These are phyloP conservation scores for Paragorgia papillata DNA, from an alignment of 92 coral and sea anemone species.

Conservation along the genomic window DNA sequence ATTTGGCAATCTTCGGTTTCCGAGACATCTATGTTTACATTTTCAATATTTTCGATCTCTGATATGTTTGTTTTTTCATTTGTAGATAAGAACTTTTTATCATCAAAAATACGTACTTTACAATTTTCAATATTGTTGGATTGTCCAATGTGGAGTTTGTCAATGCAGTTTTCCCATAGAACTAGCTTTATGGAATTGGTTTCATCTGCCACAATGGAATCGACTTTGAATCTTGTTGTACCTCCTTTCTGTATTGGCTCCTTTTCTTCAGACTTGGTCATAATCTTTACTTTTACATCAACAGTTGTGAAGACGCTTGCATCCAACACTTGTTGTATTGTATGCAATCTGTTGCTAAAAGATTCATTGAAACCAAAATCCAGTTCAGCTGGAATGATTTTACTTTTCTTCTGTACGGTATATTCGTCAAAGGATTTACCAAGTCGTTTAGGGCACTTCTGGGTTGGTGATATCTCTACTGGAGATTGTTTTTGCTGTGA, in stretches of 20 bases:
- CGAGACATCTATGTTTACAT: slow-evolving; percentile 42
- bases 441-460: neutral
- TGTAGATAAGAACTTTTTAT: slow-evolving; percentile 57
- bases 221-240: neutral
- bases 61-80: slow-evolving; percentile 56
- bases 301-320: slow-evolving; percentile 59
- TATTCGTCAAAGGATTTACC: too few relatives aligned
- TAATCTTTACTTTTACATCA: slow-evolving; percentile 63
- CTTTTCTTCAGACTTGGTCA: slow-evolving; percentile 38
- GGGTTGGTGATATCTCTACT: too few relatives aligned
- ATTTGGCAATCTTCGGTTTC: slow-evolving; percentile 39
- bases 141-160: neutral
- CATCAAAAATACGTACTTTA: slow-evolving; percentile 57
- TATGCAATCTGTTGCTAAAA: slow-evolving; percentile 46
- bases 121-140: neutral
- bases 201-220: too few relatives aligned
- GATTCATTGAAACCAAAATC: slow-evolving; percentile 52
- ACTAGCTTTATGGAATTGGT: neutral
- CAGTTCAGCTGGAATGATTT: slow-evolving; percentile 58
- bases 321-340: slow-evolving; percentile 56
- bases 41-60: slow-evolving; percentile 52
- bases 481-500: too few relatives aligned
- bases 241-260: neutral
- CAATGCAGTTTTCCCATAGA: neutral
- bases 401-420: too few relatives aligned